Evolutionary conservation across 2,888 invertebrate species (phyloP).

Genomic region (Synanthedon vespiformis): DNA sequence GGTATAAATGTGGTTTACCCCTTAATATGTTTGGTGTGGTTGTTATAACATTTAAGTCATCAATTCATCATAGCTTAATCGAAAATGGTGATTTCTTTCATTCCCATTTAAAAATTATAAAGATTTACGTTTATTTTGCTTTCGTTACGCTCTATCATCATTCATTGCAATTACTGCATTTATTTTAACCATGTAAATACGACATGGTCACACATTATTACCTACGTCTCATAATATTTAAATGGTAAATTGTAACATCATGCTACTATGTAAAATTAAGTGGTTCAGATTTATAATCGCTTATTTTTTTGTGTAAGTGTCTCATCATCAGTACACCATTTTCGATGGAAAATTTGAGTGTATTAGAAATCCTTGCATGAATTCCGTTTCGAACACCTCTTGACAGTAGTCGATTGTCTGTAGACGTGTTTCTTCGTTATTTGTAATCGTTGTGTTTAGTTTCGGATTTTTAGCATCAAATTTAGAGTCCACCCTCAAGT

Average conservation of each 20-base stretch:
- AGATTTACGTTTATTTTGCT: constrained; percentile 33
- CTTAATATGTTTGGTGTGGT: constrained; percentile 43
- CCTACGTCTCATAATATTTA: neutral
- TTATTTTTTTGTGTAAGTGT: constrained; percentile 37
- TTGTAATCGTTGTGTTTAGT: no score
- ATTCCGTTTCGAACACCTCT: no score
- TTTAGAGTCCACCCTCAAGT: no score
- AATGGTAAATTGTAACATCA: constrained; percentile 31
- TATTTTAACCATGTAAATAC: neutral
- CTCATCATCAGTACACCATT: constrained; percentile 50
- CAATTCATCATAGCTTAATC: constrained; percentile 25
- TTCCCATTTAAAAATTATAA: constrained; percentile 20
- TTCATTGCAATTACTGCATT: constrained; percentile 1
- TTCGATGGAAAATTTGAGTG: constrained; percentile 38
- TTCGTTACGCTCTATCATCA: constrained; percentile 12
- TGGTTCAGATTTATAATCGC: constrained; percentile 40
- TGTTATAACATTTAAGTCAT: constrained; percentile 23
- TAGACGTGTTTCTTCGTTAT: no score
- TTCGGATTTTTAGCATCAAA: no score
- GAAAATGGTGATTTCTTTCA: constrained; percentile 44
- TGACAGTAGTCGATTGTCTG: no score
- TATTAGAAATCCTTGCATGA: constrained; percentile 2
- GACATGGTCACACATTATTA: no score
- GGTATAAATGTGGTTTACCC: constrained; percentile 32
- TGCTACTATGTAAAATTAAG: constrained; percentile 56